phyloP scores from a whole-genome alignment of 2,888 invertebrate species.

The Drosophila buzzatii region DNA sequence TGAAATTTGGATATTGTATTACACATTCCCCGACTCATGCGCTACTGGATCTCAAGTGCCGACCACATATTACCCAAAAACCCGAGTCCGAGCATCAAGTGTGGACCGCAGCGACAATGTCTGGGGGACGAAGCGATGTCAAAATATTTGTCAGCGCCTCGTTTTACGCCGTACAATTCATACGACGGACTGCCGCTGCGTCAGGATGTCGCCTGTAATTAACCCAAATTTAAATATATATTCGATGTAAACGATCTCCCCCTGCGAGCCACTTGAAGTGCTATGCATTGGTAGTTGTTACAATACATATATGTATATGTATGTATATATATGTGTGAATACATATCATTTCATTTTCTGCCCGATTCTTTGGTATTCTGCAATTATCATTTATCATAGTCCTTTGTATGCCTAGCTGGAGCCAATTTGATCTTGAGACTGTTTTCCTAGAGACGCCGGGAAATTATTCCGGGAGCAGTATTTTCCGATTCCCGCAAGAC shows the following conservation, averaged over 20 bases:
- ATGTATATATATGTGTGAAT: background rate
- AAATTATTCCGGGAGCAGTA: background rate
- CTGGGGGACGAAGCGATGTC: slow-evolving; percentile 64
- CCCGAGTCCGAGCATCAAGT: slow-evolving; percentile 49
- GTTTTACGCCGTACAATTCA: slow-evolving; percentile 66
- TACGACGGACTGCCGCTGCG: slow-evolving; percentile 49
- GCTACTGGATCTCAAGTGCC: slow-evolving; percentile 62
- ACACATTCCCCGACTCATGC: slow-evolving; percentile 19
- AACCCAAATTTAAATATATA: slow-evolving; percentile 39
- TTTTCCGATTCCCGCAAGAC: background rate
- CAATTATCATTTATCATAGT: slow-evolving; percentile 4
- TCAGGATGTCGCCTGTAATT: slow-evolving; percentile 70
- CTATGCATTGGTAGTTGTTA: slow-evolving; percentile 14
- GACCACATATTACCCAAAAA: slow-evolving; percentile 49
- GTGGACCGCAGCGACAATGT: slow-evolving; percentile 48
- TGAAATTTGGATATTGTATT: slow-evolving; percentile 31
- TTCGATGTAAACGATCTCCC: slow-evolving; percentile 34
- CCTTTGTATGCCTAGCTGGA: background rate
- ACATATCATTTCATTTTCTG: background rate
- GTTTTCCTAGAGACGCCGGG: background rate
- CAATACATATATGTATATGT: background rate
- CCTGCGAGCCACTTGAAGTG: slow-evolving; percentile 39
- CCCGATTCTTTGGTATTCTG: background rate
- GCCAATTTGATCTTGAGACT: background rate
- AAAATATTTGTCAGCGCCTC: slow-evolving; percentile 78